Conservation (phyloP, 2,113 vertebrate genomes). For the Leucoraja erinaceus region DNA sequence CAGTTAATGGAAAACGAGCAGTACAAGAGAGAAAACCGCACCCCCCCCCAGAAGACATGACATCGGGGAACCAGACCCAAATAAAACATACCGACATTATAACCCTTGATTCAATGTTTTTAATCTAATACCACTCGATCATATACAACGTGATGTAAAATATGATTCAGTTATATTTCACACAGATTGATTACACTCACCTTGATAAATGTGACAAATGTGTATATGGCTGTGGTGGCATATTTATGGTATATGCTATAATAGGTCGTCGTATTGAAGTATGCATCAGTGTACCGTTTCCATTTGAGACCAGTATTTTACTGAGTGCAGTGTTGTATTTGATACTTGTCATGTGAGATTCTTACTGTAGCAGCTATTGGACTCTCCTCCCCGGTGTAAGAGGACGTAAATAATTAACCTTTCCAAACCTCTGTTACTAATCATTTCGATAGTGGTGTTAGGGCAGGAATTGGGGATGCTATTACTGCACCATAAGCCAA, state of each 20-base stretch:
- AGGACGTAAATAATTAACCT: background rate
- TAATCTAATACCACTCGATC: background rate
- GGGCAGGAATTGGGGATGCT: background rate
- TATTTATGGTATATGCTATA: background rate
- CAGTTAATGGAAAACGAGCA: too few relatives aligned
- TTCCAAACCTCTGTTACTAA: background rate
- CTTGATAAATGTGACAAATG: background rate
- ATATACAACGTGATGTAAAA: background rate
- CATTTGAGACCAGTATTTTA: background rate
- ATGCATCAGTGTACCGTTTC: background rate
- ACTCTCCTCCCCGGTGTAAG: background rate
- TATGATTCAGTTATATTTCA: background rate
- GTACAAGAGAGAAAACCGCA: background rate
- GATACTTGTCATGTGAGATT: background rate
- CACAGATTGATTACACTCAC: background rate
- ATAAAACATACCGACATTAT: background rate
- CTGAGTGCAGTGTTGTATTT: background rate
- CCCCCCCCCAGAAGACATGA: background rate
- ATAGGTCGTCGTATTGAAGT: background rate
- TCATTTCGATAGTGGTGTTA: background rate
- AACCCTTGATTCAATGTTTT: background rate
- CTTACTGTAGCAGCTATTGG: too few relatives aligned
- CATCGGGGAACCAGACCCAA: background rate
- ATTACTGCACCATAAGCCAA: too few relatives aligned
- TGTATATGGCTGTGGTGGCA: background rate